phyloP scores from a whole-genome alignment of 2,113 vertebrate genomes.

The Erythrolamprus reginae region DNA sequence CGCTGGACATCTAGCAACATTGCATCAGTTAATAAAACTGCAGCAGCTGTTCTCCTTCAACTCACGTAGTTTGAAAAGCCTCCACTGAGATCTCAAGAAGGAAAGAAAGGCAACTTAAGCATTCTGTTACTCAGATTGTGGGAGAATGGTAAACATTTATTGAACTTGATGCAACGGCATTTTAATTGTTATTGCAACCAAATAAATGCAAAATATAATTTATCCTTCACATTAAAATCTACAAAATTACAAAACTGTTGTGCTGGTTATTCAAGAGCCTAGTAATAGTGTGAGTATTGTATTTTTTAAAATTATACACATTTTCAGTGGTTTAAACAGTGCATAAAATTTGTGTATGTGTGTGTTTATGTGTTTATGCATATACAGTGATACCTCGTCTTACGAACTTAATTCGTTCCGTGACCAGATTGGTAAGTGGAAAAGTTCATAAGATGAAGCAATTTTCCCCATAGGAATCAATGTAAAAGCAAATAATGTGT shows the following conservation, averaged over 20 bases:
- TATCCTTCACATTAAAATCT: constrained; percentile 14
- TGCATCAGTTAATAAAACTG: constrained; percentile 27
- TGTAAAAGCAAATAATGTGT: too few relatives aligned
- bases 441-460: too few relatives aligned
- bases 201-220: constrained; percentile 33
- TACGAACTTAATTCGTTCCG: too few relatives aligned
- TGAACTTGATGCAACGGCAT: constrained; percentile 9
- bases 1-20: constrained; percentile 27
- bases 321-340: neutral
- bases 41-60: constrained; percentile 49
- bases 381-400: too few relatives aligned
- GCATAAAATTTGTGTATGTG: neutral
- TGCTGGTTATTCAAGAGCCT: neutral
- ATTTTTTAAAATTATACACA: neutral
- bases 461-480: too few relatives aligned
- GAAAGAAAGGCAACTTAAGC: constrained; percentile 15
- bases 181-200: constrained; percentile 28
- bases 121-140: constrained; percentile 33
- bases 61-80: constrained; percentile 42
- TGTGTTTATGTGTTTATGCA: too few relatives aligned
- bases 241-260: neutral
- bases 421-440: too few relatives aligned
- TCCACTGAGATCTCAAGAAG: constrained; percentile 16
- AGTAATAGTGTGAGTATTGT: neutral
- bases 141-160: constrained; percentile 19